These are phyloP conservation scores for Linepithema humile DNA, from an alignment of 1,140 invertebrate genomes.

Conservation along the genomic window DNA sequence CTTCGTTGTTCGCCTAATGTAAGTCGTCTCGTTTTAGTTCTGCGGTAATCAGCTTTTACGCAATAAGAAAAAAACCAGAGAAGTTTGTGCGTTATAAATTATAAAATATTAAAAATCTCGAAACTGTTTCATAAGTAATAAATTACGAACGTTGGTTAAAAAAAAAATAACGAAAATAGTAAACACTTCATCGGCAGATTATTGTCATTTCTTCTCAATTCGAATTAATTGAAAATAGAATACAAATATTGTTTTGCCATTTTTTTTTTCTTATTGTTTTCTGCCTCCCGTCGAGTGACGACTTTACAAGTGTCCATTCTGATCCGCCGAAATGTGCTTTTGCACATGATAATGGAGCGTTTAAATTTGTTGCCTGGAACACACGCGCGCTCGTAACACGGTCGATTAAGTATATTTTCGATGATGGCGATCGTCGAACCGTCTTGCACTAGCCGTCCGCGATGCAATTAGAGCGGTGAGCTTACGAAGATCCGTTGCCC, in stretches of 20 bases:
- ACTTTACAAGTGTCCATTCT: neutral
- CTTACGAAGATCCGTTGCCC: neutral
- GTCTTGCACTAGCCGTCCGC: neutral
- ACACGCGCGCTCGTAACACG: constrained; percentile 11
- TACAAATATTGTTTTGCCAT: neutral
- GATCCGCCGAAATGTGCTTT: neutral
- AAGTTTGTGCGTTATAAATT: neutral
- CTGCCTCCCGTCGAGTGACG: neutral
- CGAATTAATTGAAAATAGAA: too few relatives aligned
- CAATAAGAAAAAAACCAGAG: neutral
- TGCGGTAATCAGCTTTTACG: neutral
- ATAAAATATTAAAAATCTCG: too few relatives aligned
- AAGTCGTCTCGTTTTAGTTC: neutral
- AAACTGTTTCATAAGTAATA: too few relatives aligned
- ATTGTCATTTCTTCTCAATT: too few relatives aligned
- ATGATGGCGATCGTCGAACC: constrained; percentile 1
- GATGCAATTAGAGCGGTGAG: constrained; percentile 18
- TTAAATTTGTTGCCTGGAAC: constrained; percentile 17
- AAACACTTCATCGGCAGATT: too few relatives aligned
- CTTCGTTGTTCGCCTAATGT: neutral
- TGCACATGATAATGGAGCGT: neutral
- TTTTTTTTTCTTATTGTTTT: neutral
- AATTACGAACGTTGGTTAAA: too few relatives aligned
- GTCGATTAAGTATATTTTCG: constrained; percentile 34
- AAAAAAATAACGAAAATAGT: too few relatives aligned